Evolutionary conservation across 2,113 vertebrate genomes (phyloP).

Genomic region (Vombatus ursinus): DNA sequence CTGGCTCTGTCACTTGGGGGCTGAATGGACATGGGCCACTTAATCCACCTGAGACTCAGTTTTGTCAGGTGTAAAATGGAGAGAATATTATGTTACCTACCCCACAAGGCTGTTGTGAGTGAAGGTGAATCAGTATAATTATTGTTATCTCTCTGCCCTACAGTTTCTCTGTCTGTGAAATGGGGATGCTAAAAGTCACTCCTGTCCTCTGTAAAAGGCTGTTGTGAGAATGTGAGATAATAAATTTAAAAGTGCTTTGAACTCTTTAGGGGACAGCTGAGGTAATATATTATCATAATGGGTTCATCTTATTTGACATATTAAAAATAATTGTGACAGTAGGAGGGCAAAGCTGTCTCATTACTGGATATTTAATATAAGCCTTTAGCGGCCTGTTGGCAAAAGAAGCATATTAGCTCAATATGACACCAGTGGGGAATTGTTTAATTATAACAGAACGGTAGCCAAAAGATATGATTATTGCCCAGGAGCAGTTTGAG

Average conservation of each 20-base stretch:
- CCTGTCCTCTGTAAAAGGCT: not conserved
- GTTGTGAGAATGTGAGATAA: not conserved
- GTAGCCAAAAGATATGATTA: constrained; percentile 52
- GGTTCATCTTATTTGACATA: constrained; percentile 72
- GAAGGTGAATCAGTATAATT: not conserved
- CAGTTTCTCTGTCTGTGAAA: not conserved
- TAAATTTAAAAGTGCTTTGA: constrained; percentile 5
- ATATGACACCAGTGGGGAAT: constrained; percentile 61
- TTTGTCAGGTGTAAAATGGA: not conserved
- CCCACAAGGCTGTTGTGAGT: not conserved
- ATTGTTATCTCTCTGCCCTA: not conserved
- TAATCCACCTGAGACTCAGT: not conserved
- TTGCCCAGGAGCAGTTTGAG: constrained; percentile 53
- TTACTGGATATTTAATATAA: constrained; percentile 76
- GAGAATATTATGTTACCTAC: not conserved
- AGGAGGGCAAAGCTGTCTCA: constrained; percentile 73
- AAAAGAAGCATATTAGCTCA: constrained; percentile 74
- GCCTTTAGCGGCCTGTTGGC: constrained; percentile 62
- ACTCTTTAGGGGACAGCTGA: constrained; percentile 32
- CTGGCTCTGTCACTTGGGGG: not conserved
- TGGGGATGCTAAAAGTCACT: not conserved
- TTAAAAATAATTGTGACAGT: constrained; percentile 77
- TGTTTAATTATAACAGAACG: constrained; percentile 73
- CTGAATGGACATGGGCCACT: not conserved
- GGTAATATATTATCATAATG: constrained; percentile 58